A percentile compares a stretch with the other conserved stretches of the same genome.
These are phyloP conservation scores for Panzeria rudis DNA, from an alignment of 2,888 invertebrate species.

Conservation along the genomic window DNA sequence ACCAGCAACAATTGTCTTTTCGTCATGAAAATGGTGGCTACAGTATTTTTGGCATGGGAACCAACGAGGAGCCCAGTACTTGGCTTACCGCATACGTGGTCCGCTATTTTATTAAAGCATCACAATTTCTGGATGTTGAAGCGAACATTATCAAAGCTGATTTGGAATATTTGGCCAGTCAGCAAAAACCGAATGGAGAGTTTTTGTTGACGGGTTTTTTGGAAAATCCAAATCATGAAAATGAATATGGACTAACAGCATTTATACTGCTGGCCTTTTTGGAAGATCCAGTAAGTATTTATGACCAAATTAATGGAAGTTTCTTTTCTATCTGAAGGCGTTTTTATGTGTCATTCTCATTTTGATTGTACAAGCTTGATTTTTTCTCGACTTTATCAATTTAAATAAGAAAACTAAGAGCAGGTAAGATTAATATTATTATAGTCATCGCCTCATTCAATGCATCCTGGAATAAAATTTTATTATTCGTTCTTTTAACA, in stretches of 20 bases:
- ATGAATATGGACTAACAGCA: slow-evolving; percentile 90
- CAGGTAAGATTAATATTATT: no score
- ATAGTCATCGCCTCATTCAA: no score
- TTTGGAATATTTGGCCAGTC: slow-evolving; percentile 36
- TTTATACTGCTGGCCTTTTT: slow-evolving; percentile 89
- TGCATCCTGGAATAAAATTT: no score
- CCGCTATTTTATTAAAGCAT: slow-evolving; percentile 90
- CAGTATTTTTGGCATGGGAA: slow-evolving; percentile 88
- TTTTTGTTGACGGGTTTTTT: slow-evolving; percentile 87
- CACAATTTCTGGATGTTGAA: slow-evolving; percentile 86
- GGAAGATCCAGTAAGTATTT: slow-evolving; percentile 85
- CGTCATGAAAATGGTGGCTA: slow-evolving; percentile 89
- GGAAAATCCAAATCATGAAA: slow-evolving; percentile 85
- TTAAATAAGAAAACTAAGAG: no score
- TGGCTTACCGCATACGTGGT: slow-evolving; percentile 94
- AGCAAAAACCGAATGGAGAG: slow-evolving; percentile 41
- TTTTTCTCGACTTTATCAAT: no score
- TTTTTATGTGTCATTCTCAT: no score
- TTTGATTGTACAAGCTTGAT: no score
- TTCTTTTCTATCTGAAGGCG: no score
- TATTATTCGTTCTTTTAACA: no score
- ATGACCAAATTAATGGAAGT: no score
- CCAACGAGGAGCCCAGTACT: slow-evolving; percentile 87
- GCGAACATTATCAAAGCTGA: slow-evolving; percentile 31
- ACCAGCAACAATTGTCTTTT: slow-evolving; percentile 90